Evolutionary conservation across 1,140 invertebrate species (phyloP), one percentile per base, ranked within the genome.

Genomic region (Cotesia chilonis): DNA sequence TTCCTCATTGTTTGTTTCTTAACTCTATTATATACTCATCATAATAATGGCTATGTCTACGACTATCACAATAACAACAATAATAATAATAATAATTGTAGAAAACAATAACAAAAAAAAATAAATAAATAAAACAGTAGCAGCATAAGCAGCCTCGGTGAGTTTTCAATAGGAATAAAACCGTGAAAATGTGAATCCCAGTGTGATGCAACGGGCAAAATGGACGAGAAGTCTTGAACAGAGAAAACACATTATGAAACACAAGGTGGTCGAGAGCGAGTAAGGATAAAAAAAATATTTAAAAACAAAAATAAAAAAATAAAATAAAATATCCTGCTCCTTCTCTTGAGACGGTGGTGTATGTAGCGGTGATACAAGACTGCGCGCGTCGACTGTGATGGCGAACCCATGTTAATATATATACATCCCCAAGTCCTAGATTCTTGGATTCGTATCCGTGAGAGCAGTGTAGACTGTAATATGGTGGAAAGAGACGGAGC

Each of bases 391-490:
- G 64, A 38, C 28, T 41, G 20, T 66, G 37, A 66, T 65, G 47
- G 59, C 17, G 28, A 61, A 64, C 61, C 36, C 51, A 59, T 28
- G 57, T 59, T 28, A 37, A 20, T 37, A 60, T 12, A 12, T 72
- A 66, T 65, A 47, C 37, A 64, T 55, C n/a, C 64, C 52, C n/a
- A 60, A 70, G 72, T 73, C 68, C 72, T 73, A 73, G 72, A 73
- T 66, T 73, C 61, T 63, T 66, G 68, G 70, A 81, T 80, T 78
- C 73, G 67, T 72, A 72, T 72, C 55, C 64, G 70, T 68, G 17
- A 71, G 54, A 55, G 59, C n/a, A 54, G 41, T 47, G 41, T 47
- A 47, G 41, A 47, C 41, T 47, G 41, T 47, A 47, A 47, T 47
- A 47, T 47, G 41, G 6, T 47, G 65, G 67, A 59, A 61, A 5